These are phyloP conservation scores for Lanius collurio DNA, from an alignment of 2,113 vertebrate genomes.

Conservation along the genomic window DNA sequence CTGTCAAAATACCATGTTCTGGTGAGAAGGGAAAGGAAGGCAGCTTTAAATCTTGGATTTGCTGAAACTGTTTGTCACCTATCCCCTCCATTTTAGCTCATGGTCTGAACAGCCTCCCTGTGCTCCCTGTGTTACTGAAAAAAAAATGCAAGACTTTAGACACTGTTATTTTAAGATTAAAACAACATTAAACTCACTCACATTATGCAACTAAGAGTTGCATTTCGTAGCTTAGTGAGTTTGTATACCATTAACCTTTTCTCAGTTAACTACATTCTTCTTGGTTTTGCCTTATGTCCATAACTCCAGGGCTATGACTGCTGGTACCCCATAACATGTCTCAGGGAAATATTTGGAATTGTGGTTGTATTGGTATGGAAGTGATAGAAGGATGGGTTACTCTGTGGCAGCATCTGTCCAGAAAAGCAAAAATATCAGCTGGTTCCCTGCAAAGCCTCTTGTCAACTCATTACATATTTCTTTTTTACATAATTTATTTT, in stretches of 20 bases:
- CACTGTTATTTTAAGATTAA: conserved; percentile 22
- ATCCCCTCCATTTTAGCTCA: not conserved
- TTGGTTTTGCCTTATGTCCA: not conserved
- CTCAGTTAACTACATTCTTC: not conserved
- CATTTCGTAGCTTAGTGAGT: not conserved
- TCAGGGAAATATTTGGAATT: not conserved
- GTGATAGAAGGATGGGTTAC: not conserved
- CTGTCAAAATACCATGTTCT: conserved; percentile 13
- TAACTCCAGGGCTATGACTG: not conserved
- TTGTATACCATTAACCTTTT: not conserved
- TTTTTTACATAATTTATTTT: not conserved
- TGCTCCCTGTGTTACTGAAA: not conserved
- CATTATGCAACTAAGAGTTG: not conserved
- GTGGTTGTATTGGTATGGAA: not conserved
- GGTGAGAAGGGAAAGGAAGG: not conserved
- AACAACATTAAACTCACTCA: not conserved
- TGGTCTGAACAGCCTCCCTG: not conserved
- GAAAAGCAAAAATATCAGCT: not conserved
- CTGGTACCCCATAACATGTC: accelerated
- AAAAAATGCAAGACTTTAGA: conserved; percentile 4
- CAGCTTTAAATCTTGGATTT: not conserved
- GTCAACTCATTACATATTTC: not conserved
- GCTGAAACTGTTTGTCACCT: not conserved
- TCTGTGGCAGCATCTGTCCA: not conserved
- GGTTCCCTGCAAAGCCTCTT: not conserved